phyloP scores from a whole-genome alignment of 1,140 invertebrate species.

The Archivesica marissinica region DNA sequence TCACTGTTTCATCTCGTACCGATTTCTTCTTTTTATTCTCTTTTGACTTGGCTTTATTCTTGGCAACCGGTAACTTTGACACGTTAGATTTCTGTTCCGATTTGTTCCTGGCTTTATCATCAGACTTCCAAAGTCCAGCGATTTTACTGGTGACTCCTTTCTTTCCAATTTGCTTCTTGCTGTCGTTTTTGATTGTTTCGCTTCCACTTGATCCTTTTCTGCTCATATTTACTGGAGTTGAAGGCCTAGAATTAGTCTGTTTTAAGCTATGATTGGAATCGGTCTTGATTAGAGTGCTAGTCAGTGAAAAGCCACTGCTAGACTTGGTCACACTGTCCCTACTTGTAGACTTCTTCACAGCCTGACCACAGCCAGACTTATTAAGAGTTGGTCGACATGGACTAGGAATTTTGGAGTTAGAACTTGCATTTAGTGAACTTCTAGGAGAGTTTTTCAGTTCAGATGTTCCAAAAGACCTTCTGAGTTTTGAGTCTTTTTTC shows the following conservation, averaged over 20 bases:
- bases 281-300: conserved; percentile 65
- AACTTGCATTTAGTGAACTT: background rate
- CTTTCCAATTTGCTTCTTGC: conserved; percentile 76
- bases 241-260: conserved; percentile 73
- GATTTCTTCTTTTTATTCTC: conserved; percentile 18
- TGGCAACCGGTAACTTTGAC: conserved; percentile 69
- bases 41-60: conserved; percentile 24
- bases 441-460: background rate
- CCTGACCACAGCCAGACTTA: conserved; percentile 54
- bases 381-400: conserved; percentile 48
- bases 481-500: conserved; percentile 25
- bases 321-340: conserved; percentile 66
- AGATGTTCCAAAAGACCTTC: conserved; percentile 11
- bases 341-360: conserved; percentile 9
- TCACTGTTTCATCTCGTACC: background rate
- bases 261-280: conserved; percentile 63
- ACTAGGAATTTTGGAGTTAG: conserved; percentile 50
- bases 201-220: conserved; percentile 81
- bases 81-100: conserved; percentile 49
- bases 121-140: conserved; percentile 94
- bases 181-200: conserved; percentile 66
- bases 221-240: conserved; percentile 72
- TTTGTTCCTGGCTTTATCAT: conserved; percentile 60
- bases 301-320: conserved; percentile 67
- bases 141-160: conserved; percentile 93